Conservation (phyloP, 2,888 invertebrate species). For the Coelopa pilipes region DNA sequence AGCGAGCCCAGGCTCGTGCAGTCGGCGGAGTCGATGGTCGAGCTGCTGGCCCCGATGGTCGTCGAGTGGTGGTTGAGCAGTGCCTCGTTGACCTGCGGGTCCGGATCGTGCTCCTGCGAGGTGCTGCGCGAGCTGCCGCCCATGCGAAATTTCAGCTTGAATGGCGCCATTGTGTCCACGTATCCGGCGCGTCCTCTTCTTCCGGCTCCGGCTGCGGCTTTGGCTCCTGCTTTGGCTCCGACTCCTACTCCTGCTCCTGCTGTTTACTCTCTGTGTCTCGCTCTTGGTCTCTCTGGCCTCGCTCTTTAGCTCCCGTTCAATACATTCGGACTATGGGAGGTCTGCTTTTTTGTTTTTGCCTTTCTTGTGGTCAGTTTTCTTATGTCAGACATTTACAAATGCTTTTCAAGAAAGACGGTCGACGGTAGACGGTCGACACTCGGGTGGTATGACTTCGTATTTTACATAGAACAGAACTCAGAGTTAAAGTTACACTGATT, state of each 20-base stretch:
- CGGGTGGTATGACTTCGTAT: too few species aligned
- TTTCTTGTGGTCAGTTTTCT: background rate
- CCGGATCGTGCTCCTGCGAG: slow-evolving; percentile 66
- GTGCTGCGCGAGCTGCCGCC: slow-evolving; percentile 66
- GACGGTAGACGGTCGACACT: too few species aligned
- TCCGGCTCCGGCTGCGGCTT: too few species aligned
- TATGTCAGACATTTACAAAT: slow-evolving; percentile 14
- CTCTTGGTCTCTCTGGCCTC: background rate
- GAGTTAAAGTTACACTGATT: too few species aligned
- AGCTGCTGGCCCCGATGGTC: slow-evolving; percentile 63
- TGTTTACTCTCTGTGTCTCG: too few species aligned
- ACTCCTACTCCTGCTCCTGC: too few species aligned
- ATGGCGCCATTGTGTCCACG: slow-evolving; percentile 62
- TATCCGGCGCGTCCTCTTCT: too few species aligned
- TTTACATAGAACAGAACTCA: too few species aligned
- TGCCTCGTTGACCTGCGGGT: slow-evolving; percentile 65
- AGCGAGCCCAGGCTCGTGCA: slow-evolving; percentile 64
- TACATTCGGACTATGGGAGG: background rate
- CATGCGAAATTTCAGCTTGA: slow-evolving; percentile 68
- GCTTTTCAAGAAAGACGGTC: background rate
- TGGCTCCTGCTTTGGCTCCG: too few species aligned
- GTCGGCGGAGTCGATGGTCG: slow-evolving; percentile 66
- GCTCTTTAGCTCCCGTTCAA: background rate
- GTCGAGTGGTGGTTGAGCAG: slow-evolving; percentile 57
- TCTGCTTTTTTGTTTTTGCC: background rate